Percentiles rank a stretch among this genome's conserved stretches.
Evolutionary conservation across 2,797 vertebrate genomes (phyloP).

Genomic region (Tenualosa ilisha): DNA sequence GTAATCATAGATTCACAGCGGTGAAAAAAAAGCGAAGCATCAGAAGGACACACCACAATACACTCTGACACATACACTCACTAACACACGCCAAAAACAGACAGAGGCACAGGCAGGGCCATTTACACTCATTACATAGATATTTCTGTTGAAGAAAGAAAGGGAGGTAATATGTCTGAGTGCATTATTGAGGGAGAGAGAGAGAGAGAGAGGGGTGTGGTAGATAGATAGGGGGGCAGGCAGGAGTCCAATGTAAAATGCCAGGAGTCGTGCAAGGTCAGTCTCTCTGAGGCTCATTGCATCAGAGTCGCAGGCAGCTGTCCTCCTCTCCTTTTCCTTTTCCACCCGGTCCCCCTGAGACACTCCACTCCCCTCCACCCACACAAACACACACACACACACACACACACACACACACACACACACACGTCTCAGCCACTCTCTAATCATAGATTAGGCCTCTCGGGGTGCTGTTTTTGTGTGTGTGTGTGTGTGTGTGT

Average conservation of each 20-base stretch:
- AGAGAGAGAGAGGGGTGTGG: not conserved
- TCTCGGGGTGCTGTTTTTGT: not conserved
- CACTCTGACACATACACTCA: not conserved
- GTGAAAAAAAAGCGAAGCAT: no score
- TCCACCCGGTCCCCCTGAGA: not conserved
- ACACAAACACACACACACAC: not conserved
- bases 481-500: conserved; percentile 5
- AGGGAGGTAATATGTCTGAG: not conserved
- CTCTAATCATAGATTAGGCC: conserved; percentile 11
- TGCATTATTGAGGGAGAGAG: not conserved
- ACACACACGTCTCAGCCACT: not conserved
- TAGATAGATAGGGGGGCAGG: not conserved
- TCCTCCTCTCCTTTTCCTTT: not conserved
- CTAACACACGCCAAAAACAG: not conserved
- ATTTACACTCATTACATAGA: not conserved
- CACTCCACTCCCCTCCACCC: not conserved
- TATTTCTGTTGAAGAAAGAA: not conserved
- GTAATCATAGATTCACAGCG: not conserved
- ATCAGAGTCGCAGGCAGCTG: conserved; percentile 1
- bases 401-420: not conserved
- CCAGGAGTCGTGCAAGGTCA: conserved; percentile 3
- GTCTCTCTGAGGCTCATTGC: not conserved
- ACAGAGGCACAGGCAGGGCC: not conserved
- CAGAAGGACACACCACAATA: not conserved
- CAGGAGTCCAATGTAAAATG: not conserved